Percentiles rank a stretch among this genome's conserved stretches.
Evolutionary conservation across 2,797 vertebrate species (phyloP).

Genomic region (Enteromius anoplus): DNA sequence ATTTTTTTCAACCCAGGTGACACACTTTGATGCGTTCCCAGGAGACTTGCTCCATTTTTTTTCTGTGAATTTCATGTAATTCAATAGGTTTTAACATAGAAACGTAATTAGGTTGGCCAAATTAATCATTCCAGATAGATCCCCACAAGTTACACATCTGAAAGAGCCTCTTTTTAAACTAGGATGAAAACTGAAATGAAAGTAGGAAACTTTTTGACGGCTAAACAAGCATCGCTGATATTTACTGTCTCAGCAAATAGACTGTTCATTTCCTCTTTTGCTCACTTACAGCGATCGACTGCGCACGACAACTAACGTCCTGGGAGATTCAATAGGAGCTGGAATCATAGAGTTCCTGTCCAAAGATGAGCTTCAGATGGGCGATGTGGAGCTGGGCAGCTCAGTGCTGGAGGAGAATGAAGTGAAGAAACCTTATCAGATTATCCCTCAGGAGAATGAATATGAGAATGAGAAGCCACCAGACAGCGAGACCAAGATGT

Average conservation of each 20-base stretch:
- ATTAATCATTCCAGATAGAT: constrained; percentile 84
- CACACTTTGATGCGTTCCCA: constrained; percentile 74
- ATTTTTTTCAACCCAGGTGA: constrained; percentile 71
- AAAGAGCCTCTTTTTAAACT: constrained; percentile 70
- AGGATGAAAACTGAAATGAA: constrained; percentile 67
- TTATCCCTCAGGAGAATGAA: constrained; percentile 91
- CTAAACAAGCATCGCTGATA: constrained; percentile 1
- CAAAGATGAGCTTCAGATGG: constrained; percentile 87
- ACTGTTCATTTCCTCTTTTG: not conserved
- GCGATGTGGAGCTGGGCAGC: constrained; percentile 92
- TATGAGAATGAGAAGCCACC: constrained; percentile 83
- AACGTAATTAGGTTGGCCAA: constrained; percentile 87
- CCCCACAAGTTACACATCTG: constrained; percentile 75
- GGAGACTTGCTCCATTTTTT: constrained; percentile 74
- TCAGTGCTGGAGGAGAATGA: constrained; percentile 95
- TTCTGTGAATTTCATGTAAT: constrained; percentile 72
- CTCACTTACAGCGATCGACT: constrained; percentile 85
- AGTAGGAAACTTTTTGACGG: constrained; percentile 39
- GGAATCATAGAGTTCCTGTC: constrained; percentile 97
- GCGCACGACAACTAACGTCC: constrained; percentile 93
- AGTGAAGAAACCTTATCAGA: constrained; percentile 95
- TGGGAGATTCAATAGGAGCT: constrained; percentile 95
- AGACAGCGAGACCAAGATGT: constrained; percentile 96
- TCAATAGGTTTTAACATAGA: constrained; percentile 82
- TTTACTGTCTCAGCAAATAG: not conserved